Conservation (phyloP, 2,888 invertebrate species). For the Pteria penguin region DNA sequence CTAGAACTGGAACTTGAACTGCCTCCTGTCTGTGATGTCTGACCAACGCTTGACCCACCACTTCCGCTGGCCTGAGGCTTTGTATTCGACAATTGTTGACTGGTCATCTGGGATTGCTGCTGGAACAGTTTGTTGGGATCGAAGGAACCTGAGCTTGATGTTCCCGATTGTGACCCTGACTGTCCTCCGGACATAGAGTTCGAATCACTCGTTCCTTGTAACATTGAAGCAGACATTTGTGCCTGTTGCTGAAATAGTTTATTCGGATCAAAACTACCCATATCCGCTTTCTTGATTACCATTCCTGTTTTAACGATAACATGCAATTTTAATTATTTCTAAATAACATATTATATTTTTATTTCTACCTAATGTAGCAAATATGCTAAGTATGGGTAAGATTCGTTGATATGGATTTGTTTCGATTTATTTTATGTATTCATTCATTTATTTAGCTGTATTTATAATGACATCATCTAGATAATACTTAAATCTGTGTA, state of each 20-base stretch:
- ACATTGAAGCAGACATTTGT: conserved; percentile 43
- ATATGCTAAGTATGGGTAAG: too few species aligned
- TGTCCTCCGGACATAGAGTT: conserved; percentile 38
- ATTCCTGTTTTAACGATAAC: too few species aligned
- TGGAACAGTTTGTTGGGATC: conserved; percentile 42
- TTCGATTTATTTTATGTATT: too few species aligned
- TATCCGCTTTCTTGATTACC: background rate
- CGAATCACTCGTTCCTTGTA: conserved; percentile 40
- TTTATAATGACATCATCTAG: too few species aligned
- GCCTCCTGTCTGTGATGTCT: background rate
- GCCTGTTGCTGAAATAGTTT: conserved; percentile 51
- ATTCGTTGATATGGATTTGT: too few species aligned
- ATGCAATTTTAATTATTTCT: too few species aligned
- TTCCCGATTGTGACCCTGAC: conserved; percentile 25
- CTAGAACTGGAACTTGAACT: conserved; percentile 6
- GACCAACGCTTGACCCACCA: conserved; percentile 5
- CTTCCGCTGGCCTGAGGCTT: conserved; percentile 6
- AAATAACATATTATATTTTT: too few species aligned
- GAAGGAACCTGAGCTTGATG: conserved; percentile 33
- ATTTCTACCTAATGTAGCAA: too few species aligned
- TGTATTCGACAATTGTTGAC: conserved; percentile 10
- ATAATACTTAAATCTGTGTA: too few species aligned
- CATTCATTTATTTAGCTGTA: too few species aligned
- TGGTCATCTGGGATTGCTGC: conserved; percentile 29
- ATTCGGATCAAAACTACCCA: conserved; percentile 53